Conservation (phyloP, 2,113 vertebrate genomes). For the Dicaeum eximium region DNA sequence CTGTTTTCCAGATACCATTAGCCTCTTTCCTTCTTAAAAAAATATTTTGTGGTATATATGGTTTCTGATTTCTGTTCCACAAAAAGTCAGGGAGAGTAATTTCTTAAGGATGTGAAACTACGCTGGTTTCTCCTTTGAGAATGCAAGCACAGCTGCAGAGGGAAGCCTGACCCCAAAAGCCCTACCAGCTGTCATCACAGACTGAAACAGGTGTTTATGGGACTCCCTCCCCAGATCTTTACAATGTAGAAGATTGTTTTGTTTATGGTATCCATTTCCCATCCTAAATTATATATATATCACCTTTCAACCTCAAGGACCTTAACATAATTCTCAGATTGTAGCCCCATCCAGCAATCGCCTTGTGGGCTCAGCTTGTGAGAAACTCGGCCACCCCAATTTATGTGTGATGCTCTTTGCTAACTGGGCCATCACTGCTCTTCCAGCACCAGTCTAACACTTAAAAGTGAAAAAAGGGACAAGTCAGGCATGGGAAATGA, state of each 20-base stretch:
- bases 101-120: slow-evolving; percentile 48
- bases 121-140: not conserved
- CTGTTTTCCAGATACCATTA: slow-evolving; percentile 13
- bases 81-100: slow-evolving; percentile 35
- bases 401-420: not conserved
- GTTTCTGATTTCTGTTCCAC: slow-evolving; percentile 36
- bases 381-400: not conserved
- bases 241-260: slow-evolving; percentile 25
- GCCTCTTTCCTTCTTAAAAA: not conserved
- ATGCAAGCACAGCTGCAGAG: slow-evolving; percentile 69
- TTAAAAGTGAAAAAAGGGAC: not conserved
- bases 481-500: not conserved
- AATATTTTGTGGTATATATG: not conserved
- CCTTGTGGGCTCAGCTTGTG: fast-evolving
- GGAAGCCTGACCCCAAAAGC: slow-evolving; percentile 26
- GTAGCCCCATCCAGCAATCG: not conserved
- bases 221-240: slow-evolving; percentile 22
- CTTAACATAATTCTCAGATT: not conserved
- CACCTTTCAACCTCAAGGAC: not conserved
- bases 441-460: not conserved
- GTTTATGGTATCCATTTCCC: slow-evolving; percentile 30
- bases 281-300: not conserved
- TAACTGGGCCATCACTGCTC: not conserved
- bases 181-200: slow-evolving; percentile 58
- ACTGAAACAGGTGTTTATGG: slow-evolving; percentile 69